Base-by-base conservation (phyloP, 2,888 invertebrate species). In the Lepidonotus clava region DNA sequence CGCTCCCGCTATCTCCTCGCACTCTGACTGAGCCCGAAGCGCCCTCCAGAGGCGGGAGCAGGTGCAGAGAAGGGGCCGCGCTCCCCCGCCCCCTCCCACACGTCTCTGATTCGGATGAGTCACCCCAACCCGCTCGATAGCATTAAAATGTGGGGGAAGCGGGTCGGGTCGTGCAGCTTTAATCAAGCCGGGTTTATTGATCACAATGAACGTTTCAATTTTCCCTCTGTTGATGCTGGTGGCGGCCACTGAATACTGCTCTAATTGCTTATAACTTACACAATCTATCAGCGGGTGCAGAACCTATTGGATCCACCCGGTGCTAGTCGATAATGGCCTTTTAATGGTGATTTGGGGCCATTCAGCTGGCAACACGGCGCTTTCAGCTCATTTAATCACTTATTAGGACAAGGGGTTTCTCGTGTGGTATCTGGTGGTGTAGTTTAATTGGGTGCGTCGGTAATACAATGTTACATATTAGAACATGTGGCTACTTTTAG, bases 211-310 rank as follows among this genome's bases (percentile, higher is more conserved):
- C 71, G 71, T 34, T 71, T 38, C 71, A 71, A 71, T 71, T 71
- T 38, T 34, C 36, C 71, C 36, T 24, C 24, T 11, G 36, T 34
- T 38, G 38, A 24, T 21, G 21, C 21, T 34, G 36, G 21, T 38
- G 71, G 71, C 21, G 71, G 38, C 38, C n/a, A 38, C 38, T 71
- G 71, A 71, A 71, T 71, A 38, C 71, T 1, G 36, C 36, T 71
- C 71, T 71, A 71, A 71, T 71, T 71, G 71, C 71, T 71, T 71
- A 21, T 71, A 71, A 71, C 71, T 71, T 71, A 71, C 71, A 71
- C 71, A 38, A 71, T 71, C 71, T 71, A 71, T 71, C 71, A 71
- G 71, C 71, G 38, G 71, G 14, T 34, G 71, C 46, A 8, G 46
- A 18, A 8, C 46, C 18, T 18, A 46, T 11, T 46, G 18, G 18